Conservation (phyloP, 2,797 vertebrate genomes). For the Xerus rutilus region DNA sequence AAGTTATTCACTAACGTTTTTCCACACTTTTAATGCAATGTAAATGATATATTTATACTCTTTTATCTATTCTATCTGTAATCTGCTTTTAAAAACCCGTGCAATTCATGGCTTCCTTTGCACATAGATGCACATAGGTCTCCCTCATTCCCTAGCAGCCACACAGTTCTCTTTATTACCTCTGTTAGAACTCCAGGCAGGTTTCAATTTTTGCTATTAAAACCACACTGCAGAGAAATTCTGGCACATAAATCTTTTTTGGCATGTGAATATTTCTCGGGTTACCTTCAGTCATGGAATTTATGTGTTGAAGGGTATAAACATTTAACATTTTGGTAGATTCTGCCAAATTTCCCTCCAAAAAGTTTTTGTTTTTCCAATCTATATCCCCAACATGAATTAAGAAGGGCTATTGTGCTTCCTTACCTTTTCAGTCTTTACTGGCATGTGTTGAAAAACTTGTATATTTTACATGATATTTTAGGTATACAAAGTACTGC, state of each 20-base stretch:
- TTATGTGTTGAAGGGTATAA: not conserved
- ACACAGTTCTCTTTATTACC: not conserved
- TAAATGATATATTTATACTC: not conserved
- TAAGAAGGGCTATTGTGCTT: not conserved
- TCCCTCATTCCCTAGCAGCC: not conserved
- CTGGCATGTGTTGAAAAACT: not conserved
- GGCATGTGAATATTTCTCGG: not conserved
- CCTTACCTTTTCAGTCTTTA: not conserved
- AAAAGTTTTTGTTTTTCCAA: not conserved
- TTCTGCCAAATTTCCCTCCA: not conserved
- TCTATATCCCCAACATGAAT: not conserved
- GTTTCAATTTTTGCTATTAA: not conserved
- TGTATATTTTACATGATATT: not conserved
- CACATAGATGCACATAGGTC: not conserved
- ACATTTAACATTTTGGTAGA: conserved; percentile 8
- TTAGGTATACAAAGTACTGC: not conserved
- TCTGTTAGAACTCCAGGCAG: not conserved
- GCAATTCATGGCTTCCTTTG: not conserved
- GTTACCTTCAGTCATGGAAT: not conserved
- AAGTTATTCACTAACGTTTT: not conserved
- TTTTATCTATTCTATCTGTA: not conserved
- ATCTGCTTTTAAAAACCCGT: conserved; percentile 43
- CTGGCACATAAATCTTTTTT: not conserved
- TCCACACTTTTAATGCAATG: not conserved
- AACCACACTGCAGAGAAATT: not conserved